A percentile compares a stretch with the other conserved stretches of the same genome.
phyloP scores from a whole-genome alignment of 2,797 vertebrate species.

The Dryobates pubescens region DNA sequence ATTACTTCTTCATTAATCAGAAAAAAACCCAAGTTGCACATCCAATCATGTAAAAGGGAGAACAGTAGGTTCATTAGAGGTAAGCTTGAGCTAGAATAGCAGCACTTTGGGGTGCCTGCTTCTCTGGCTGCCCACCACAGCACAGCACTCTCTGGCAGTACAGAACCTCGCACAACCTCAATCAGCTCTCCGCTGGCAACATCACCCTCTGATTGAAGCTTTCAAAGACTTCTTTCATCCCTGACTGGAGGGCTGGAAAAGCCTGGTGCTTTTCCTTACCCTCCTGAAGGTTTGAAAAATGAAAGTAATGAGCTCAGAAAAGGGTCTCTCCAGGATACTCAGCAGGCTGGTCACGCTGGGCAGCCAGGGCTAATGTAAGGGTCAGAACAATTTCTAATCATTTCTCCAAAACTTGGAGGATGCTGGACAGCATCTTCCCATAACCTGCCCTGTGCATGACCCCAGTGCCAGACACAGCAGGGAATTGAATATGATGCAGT shows the following conservation, averaged over 20 bases:
- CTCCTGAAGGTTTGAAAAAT: not conserved
- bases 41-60: not conserved
- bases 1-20: not conserved
- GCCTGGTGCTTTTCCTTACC: not conserved
- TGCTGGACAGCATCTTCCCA: not conserved
- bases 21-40: not conserved
- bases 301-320: not conserved
- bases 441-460: not conserved
- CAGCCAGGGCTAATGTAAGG: accelerated
- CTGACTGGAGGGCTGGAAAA: not conserved
- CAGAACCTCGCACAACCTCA: not conserved
- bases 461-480: not conserved
- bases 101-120: not conserved
- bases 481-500: accelerated
- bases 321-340: not conserved
- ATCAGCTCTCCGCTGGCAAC: not conserved
- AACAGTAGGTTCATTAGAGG: not conserved
- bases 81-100: not conserved
- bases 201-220: not conserved
- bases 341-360: not conserved
- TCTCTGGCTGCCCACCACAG: not conserved
- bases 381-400: not conserved
- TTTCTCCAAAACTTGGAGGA: not conserved
- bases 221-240: constrained; percentile 8
- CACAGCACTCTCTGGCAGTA: not conserved